These are phyloP conservation scores for Dynastes hyllus DNA, from an alignment of 2,888 invertebrate species.

Conservation along the genomic window DNA sequence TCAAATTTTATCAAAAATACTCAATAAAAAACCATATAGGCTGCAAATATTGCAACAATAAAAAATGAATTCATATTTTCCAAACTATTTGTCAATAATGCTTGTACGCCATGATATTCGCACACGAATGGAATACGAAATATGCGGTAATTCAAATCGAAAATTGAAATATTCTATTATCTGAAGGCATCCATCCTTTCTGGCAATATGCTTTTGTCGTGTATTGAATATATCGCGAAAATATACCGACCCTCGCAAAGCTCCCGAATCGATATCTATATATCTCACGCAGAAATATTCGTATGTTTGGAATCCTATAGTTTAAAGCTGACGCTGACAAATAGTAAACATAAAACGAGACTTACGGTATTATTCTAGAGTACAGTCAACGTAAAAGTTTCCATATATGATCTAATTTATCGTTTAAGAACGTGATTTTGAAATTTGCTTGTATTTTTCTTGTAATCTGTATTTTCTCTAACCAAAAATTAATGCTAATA, in stretches of 20 bases:
- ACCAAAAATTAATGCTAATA: too few relatives aligned
- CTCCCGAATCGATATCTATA: background rate
- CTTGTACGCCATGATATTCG: background rate
- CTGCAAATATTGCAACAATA: too few relatives aligned
- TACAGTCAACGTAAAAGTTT: too few relatives aligned
- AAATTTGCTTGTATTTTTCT: too few relatives aligned
- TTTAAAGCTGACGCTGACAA: background rate
- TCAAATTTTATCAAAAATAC: too few relatives aligned
- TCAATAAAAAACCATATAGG: too few relatives aligned
- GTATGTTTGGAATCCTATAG: background rate
- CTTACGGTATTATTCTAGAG: background rate
- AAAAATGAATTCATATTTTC: background rate
- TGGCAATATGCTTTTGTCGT: background rate
- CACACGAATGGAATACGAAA: background rate
- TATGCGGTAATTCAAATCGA: background rate
- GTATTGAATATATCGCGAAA: background rate
- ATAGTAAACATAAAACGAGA: background rate
- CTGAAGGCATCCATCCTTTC: background rate
- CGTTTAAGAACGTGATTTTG: too few relatives aligned
- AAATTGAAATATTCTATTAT: constrained; percentile 11
- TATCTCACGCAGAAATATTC: background rate
- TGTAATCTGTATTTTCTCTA: too few relatives aligned
- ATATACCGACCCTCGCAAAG: background rate
- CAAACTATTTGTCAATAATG: background rate
- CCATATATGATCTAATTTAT: too few relatives aligned